These are phyloP conservation scores for Edolisoma coerulescens DNA, from an alignment of 2,113 vertebrate species.

Conservation along the genomic window DNA sequence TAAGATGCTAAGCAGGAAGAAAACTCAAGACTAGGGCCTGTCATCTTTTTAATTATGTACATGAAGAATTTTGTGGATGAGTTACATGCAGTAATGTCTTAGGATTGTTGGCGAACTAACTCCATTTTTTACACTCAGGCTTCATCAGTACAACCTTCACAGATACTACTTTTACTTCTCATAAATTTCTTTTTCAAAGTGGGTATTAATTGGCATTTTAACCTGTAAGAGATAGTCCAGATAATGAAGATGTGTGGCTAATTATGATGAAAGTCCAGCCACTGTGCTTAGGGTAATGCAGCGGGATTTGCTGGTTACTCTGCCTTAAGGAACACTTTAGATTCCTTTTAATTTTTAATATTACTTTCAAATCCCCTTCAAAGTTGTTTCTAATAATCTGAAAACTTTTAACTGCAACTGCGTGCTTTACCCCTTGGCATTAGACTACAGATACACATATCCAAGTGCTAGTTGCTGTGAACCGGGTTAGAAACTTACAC, in stretches of 20 bases:
- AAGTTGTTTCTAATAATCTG: slow-evolving; percentile 20
- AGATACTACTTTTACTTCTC: not conserved
- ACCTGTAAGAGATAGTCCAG: not conserved
- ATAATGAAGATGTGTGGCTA: slow-evolving; percentile 27
- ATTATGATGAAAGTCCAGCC: slow-evolving; percentile 5
- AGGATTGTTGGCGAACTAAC: not conserved
- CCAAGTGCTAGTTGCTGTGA: not conserved
- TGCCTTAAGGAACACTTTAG: slow-evolving; percentile 34
- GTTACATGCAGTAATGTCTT: not conserved
- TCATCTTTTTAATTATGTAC: not conserved
- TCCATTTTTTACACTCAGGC: not conserved
- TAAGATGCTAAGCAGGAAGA: not conserved
- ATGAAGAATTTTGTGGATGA: not conserved
- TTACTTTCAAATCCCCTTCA: slow-evolving; percentile 43
- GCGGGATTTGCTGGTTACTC: not conserved
- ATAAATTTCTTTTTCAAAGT: not conserved
- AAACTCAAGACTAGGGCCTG: not conserved
- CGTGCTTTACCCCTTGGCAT: not conserved
- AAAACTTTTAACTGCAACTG: not conserved
- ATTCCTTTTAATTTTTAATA: slow-evolving; percentile 48
- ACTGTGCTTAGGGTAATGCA: not conserved
- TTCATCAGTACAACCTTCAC: not conserved
- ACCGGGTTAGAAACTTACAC: not conserved
- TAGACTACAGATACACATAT: not conserved
- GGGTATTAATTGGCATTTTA: slow-evolving; percentile 14